Evolutionary conservation across 2,113 vertebrate species (phyloP), one percentile per base, ranked within the genome.

Genomic region (Melanostigma gelatinosum): DNA sequence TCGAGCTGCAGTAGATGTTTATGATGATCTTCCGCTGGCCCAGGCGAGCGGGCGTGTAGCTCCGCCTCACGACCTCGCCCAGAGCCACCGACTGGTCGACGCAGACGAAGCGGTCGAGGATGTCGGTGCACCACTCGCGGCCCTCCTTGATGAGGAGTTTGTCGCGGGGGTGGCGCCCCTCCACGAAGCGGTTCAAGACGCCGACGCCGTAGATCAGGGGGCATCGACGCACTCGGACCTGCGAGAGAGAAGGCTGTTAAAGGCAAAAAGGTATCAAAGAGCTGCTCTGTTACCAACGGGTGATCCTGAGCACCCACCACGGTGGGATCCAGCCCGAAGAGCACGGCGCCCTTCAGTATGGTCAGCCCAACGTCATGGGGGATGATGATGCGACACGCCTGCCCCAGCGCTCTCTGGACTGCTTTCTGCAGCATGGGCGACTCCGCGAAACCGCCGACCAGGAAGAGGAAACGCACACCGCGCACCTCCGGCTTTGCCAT

Each of bases 391-490:
- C 98, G 96, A 62, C 97, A 98, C 1, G 27, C 65, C 7, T 88
- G 32, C 5, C 97, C 96, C 12, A 99, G 90, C 0, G 96, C 92
- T 0, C 88, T 92, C 83, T 98, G 97, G 65, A 97, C 94, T 0
- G 96, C 96, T 0, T 89, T 94, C 93, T 99, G 98, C 75, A 99
- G 92, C 95, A 98, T 96, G 0, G 97, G 93, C 0, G 97, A 99
- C 94, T 98, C 97, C 0, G 97, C 97, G 0, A 99, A 99, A 3
- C 98, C 97, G 0, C 98, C 98, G 50, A 99, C 98, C 83, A 99
- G 92, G 92, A 99, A 99, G 11, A 99, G 96, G 91, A 98, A 96
- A 32, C 97, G 97, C 83, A 99, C 93, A 0, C 95, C 96, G 0
- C 89, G 75, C 1, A 99, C 97, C 74, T 99, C 97, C 0, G 96